These are phyloP conservation scores for Cantharis flavilabris DNA, from an alignment of 2,888 invertebrate species.

Conservation along the genomic window DNA sequence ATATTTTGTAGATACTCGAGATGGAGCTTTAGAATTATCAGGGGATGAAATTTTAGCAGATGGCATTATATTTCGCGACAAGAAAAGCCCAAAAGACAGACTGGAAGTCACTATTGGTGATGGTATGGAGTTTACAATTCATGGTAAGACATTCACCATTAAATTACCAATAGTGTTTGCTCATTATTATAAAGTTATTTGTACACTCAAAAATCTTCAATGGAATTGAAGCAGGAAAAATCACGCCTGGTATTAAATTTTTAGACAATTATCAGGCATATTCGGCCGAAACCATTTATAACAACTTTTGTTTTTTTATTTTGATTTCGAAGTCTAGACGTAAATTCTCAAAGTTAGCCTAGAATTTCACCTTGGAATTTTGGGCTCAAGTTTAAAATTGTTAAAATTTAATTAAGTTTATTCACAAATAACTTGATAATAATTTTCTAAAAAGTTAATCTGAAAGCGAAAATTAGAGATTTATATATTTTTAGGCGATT, in stretches of 20 bases:
- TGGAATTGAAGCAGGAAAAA: background rate
- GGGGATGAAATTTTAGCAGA: constrained; percentile 76
- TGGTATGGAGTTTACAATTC: constrained; percentile 92
- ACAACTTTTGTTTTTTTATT: too few relatives aligned
- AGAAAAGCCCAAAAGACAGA: constrained; percentile 84
- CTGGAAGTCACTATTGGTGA: constrained; percentile 91
- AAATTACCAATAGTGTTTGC: background rate
- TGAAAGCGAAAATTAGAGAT: background rate
- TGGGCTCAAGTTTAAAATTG: background rate
- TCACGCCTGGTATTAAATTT: background rate
- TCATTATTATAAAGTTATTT: background rate
- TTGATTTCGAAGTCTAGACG: background rate
- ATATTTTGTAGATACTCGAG: constrained; percentile 62
- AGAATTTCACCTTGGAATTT: too few relatives aligned
- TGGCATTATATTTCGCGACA: constrained; percentile 83
- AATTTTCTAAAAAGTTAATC: background rate
- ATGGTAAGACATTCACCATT: constrained; percentile 64
- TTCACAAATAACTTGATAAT: background rate
- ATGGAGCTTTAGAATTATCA: constrained; percentile 57
- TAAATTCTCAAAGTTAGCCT: too few relatives aligned
- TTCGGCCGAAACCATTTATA: background rate
- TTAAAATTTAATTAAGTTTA: background rate
- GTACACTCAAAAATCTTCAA: background rate
- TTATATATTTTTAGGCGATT: constrained; percentile 65
- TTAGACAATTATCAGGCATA: background rate